These are phyloP conservation scores for Cuculus canorus DNA, from an alignment of 2,797 vertebrate species.

Conservation along the genomic window DNA sequence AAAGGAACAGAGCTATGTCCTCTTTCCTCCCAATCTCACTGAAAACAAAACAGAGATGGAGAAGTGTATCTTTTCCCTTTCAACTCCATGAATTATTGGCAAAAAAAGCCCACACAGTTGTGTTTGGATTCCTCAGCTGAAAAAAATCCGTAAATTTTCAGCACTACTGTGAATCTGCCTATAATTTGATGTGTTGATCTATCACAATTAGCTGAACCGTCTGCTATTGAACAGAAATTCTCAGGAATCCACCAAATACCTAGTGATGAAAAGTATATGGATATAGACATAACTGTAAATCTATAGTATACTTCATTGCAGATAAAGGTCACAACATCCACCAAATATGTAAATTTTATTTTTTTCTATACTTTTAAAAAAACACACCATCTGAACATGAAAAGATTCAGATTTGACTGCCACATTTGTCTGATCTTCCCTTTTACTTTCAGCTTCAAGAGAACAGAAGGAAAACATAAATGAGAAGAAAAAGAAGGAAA, in stretches of 20 bases:
- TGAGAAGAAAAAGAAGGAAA: background rate
- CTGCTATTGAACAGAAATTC: background rate
- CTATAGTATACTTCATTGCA: background rate
- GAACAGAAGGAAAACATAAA: background rate
- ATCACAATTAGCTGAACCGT: background rate
- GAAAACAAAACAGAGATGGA: background rate
- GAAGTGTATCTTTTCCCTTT: background rate
- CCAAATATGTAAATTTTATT: background rate
- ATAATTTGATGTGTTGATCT: constrained; percentile 19
- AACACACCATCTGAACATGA: background rate
- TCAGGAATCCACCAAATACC: background rate
- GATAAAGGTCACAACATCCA: background rate
- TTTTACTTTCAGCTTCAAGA: background rate
- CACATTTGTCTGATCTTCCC: background rate
- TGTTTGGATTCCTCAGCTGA: background rate
- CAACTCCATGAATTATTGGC: background rate
- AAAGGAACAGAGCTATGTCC: background rate
- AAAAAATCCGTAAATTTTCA: background rate
- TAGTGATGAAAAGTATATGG: background rate
- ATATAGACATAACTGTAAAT: background rate
- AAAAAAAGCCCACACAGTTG: background rate
- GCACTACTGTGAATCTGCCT: background rate
- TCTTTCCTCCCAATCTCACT: background rate
- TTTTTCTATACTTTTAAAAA: background rate
- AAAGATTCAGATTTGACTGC: background rate